Percentiles rank a stretch among this genome's conserved stretches.
Evolutionary conservation across 2,888 invertebrate species (phyloP).

Genomic region (Spodoptera picta): DNA sequence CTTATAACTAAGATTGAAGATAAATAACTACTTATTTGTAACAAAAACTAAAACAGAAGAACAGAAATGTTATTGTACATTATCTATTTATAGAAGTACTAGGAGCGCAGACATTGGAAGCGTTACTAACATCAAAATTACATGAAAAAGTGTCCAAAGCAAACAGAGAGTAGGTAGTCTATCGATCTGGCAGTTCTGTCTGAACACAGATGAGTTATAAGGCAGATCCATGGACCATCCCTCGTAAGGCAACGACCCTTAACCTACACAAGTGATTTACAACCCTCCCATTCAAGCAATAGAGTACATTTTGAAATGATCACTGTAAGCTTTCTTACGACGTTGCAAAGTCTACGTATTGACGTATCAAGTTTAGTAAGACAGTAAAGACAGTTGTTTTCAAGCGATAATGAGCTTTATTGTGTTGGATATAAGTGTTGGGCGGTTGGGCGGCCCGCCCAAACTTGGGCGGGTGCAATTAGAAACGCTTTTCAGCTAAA

Average conservation of each 20-base stretch:
- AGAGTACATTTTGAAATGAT: conserved; percentile 76
- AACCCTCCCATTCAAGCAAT: conserved; percentile 61
- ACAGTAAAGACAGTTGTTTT: conserved; percentile 75
- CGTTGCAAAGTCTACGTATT: conserved; percentile 80
- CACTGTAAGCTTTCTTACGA: conserved; percentile 74
- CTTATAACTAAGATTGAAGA: neutral
- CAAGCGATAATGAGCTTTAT: conserved; percentile 78
- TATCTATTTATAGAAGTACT: neutral
- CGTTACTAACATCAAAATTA: conserved; percentile 28
- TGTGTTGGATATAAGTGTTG: conserved; percentile 60
- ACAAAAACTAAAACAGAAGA: neutral
- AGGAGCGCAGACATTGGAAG: conserved; percentile 15
- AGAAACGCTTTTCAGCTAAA: conserved; percentile 74
- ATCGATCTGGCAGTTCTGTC: conserved; percentile 75
- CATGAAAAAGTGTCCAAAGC: conserved; percentile 50
- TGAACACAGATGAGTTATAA: conserved; percentile 84
- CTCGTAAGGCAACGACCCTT: conserved; percentile 74
- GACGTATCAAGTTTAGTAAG: conserved; percentile 78
- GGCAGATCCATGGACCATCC: conserved; percentile 72
- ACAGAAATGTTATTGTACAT: neutral
- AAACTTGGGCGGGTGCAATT: conserved; percentile 84
- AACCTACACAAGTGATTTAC: conserved; percentile 49
- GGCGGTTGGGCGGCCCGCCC: conserved; percentile 79
- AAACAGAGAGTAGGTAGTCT: conserved; percentile 78
- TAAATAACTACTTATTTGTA: neutral